A percentile compares a stretch with the other conserved stretches of the same genome.
Evolutionary conservation across 2,113 vertebrate species (phyloP).

Genomic region (Psittacula cyanocephala): DNA sequence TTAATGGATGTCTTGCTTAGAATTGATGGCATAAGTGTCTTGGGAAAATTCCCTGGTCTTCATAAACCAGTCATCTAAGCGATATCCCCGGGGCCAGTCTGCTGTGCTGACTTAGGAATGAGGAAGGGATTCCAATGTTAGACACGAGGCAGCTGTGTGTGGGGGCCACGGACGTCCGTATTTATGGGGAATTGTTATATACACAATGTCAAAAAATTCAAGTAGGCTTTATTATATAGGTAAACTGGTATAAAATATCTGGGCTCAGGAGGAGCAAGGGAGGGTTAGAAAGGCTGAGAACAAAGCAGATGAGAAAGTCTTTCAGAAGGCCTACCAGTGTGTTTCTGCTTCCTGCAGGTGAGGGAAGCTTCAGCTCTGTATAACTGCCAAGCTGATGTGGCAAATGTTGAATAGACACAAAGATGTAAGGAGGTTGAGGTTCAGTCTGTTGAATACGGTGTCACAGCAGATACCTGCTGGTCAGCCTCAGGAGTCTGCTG

Average conservation of each 20-base stretch:
- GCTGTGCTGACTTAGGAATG: not conserved
- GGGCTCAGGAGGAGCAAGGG: not conserved
- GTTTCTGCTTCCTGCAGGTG: not conserved
- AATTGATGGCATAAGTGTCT: constrained; percentile 11
- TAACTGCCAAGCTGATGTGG: not conserved
- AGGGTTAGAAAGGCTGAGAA: not conserved
- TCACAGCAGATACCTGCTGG: not conserved
- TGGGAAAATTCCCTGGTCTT: constrained; percentile 7
- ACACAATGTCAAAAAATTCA: constrained; percentile 54
- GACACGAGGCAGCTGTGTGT: not conserved
- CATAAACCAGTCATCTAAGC: not conserved
- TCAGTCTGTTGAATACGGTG: not conserved
- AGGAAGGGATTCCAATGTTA: constrained; percentile 12
- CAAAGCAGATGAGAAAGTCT: not conserved
- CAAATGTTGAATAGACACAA: not conserved
- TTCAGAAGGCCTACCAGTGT: not conserved
- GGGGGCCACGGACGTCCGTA: not conserved
- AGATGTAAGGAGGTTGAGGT: not conserved
- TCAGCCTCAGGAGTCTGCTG: not conserved
- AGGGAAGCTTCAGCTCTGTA: not conserved
- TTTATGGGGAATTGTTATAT: not conserved
- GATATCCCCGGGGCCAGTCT: not conserved
- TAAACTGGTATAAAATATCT: constrained; percentile 28
- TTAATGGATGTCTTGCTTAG: not conserved
- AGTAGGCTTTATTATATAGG: constrained; percentile 29